Evolutionary conservation across 2,113 vertebrate species (phyloP).

Genomic region (Dipodomys merriami): DNA sequence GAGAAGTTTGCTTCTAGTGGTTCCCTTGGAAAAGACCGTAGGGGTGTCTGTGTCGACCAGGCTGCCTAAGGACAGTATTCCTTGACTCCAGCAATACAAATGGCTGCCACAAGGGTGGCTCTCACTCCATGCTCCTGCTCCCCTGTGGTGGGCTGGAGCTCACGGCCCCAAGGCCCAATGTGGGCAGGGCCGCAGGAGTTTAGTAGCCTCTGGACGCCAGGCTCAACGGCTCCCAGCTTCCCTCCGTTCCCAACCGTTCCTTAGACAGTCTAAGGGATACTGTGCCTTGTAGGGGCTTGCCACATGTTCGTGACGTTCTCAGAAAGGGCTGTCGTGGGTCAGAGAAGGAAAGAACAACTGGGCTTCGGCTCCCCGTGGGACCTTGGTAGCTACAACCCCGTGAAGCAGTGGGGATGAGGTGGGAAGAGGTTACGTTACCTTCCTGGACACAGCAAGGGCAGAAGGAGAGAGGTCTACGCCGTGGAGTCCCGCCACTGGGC

Average conservation of each 20-base stretch:
- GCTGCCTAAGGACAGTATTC: constrained; percentile 86
- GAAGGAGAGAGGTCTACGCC: constrained; percentile 99
- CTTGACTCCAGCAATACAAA: constrained; percentile 76
- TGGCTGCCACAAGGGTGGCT: constrained; percentile 11
- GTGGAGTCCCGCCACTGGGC: constrained; percentile 96
- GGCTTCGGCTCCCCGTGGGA: constrained; percentile 60
- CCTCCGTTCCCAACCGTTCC: constrained; percentile 63
- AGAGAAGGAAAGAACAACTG: constrained; percentile 69
- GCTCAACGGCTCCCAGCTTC: constrained; percentile 5
- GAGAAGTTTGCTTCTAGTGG: constrained; percentile 65
- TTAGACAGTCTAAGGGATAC: constrained; percentile 84
- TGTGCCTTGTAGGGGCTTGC: constrained; percentile 82
- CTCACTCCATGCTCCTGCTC: constrained; percentile 34
- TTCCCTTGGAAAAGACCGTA: not conserved
- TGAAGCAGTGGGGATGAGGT: constrained; percentile 80
- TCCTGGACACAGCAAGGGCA: constrained; percentile 99
- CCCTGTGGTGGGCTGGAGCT: constrained; percentile 53
- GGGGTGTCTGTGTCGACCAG: constrained; percentile 73
- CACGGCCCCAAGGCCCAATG: not conserved
- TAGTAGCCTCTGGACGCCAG: not conserved
- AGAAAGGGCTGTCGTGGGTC: constrained; percentile 68
- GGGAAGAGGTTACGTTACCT: constrained; percentile 94
- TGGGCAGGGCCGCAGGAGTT: not conserved
- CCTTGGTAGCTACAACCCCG: constrained; percentile 82
- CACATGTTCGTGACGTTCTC: constrained; percentile 75